phyloP scores from a whole-genome alignment of 1,140 invertebrate genomes.

The Formica exsecta region DNA sequence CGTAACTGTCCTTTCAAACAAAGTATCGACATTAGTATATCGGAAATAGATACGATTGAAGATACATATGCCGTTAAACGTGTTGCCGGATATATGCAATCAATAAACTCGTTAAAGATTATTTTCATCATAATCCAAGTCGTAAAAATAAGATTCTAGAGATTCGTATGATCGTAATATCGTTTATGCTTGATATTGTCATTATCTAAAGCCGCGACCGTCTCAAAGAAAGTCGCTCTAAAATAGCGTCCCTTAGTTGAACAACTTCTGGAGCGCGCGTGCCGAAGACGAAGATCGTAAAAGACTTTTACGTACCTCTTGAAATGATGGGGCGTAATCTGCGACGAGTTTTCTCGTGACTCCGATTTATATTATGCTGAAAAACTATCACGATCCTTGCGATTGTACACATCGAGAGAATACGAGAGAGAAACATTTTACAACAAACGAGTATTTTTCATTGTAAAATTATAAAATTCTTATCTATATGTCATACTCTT shows the following conservation, averaged over 20 bases:
- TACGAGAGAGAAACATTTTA: not conserved
- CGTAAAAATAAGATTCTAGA: conserved; percentile 14
- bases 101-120: conserved; percentile 3
- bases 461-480: not conserved
- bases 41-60: not conserved
- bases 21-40: not conserved
- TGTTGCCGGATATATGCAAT: not conserved
- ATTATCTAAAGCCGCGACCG: conserved; percentile 40
- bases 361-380: conserved; percentile 56
- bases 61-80: not conserved
- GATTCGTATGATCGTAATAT: conserved; percentile 15
- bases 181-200: conserved; percentile 56
- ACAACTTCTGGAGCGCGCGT: conserved; percentile 42
- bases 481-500: too few relatives aligned
- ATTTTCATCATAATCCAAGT: conserved; percentile 29
- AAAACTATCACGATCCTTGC: conserved; percentile 14
- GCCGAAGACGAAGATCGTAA: conserved; percentile 65
- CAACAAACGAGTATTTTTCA: not conserved
- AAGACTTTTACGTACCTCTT: conserved; percentile 67
- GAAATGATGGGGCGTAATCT: conserved; percentile 71
- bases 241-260: conserved; percentile 9
- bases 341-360: conserved; percentile 40
- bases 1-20: not conserved
- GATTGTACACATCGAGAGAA: not conserved
- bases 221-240: conserved; percentile 8